phyloP scores from a whole-genome alignment of 2,113 vertebrate species.

The Indri indri region DNA sequence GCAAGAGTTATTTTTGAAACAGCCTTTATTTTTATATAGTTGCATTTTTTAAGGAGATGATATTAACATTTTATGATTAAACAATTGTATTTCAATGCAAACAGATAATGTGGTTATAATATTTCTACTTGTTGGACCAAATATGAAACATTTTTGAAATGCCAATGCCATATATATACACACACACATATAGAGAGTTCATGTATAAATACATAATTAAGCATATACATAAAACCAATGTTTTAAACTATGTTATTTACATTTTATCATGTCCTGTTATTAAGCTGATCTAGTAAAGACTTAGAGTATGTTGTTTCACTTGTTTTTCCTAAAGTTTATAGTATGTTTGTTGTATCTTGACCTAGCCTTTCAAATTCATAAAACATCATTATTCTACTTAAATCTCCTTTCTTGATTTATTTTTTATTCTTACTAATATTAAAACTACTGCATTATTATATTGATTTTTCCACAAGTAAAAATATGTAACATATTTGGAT shows the following conservation, averaged over 20 bases:
- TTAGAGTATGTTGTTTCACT: neutral
- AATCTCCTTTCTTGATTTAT: neutral
- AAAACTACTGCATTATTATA: neutral
- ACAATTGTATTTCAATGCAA: neutral
- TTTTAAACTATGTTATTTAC: neutral
- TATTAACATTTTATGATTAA: neutral
- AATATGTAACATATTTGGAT: neutral
- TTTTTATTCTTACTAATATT: neutral
- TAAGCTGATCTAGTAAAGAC: neutral
- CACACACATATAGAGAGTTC: neutral
- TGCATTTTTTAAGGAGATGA: neutral
- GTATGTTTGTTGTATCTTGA: neutral
- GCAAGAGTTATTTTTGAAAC: neutral
- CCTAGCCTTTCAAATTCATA: neutral
- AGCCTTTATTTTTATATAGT: neutral
- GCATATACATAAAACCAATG: neutral
- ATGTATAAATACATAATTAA: neutral
- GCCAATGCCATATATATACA: rapidly evolving
- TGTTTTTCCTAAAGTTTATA: neutral
- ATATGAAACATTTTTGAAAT: neutral
- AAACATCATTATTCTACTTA: neutral
- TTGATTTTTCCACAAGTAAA: neutral
- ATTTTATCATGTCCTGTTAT: neutral
- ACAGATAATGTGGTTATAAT: neutral
- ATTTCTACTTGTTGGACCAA: neutral